A percentile compares a stretch with the other conserved stretches of the same genome.
Evolutionary conservation across 2,888 invertebrate species (phyloP).

Genomic region (Limnephilus marmoratus): DNA sequence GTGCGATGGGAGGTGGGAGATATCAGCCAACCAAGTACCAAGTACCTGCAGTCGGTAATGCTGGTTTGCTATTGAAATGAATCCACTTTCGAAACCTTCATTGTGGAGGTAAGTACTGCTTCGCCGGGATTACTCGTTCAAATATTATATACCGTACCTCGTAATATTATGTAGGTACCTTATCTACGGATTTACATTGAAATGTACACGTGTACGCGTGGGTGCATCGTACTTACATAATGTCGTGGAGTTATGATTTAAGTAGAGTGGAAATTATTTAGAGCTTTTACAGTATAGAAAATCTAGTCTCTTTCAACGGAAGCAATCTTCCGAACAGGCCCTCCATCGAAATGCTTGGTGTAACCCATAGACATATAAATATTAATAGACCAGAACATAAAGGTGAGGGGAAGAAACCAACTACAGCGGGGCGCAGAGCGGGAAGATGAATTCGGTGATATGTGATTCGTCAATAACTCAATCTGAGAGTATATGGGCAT

Average conservation of each 20-base stretch:
- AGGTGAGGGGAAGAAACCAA: too few relatives aligned
- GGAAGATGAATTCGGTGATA: too few relatives aligned
- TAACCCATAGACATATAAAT: too few relatives aligned
- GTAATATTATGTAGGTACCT: not conserved
- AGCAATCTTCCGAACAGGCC: too few relatives aligned
- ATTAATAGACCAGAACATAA: too few relatives aligned
- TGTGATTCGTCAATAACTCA: too few relatives aligned
- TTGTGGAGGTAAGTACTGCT: not conserved
- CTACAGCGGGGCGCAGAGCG: too few relatives aligned
- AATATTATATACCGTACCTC: not conserved
- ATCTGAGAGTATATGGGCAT: too few relatives aligned
- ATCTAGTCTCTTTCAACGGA: too few relatives aligned
- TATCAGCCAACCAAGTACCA: not conserved
- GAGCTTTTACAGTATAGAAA: not conserved
- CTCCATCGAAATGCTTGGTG: too few relatives aligned
- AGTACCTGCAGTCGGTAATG: not conserved
- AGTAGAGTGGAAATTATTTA: not conserved
- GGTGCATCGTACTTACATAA: not conserved
- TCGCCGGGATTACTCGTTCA: not conserved
- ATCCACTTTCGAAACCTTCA: slow-evolving; percentile 31
- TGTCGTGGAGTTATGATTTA: too few relatives aligned
- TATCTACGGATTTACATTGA: not conserved
- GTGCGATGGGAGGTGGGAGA: slow-evolving; percentile 20
- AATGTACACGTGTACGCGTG: not conserved
- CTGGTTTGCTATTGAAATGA: slow-evolving; percentile 39